Evolutionary conservation across 1,140 invertebrate genomes (phyloP).

Genomic region (Philopotamus ludificatus): DNA sequence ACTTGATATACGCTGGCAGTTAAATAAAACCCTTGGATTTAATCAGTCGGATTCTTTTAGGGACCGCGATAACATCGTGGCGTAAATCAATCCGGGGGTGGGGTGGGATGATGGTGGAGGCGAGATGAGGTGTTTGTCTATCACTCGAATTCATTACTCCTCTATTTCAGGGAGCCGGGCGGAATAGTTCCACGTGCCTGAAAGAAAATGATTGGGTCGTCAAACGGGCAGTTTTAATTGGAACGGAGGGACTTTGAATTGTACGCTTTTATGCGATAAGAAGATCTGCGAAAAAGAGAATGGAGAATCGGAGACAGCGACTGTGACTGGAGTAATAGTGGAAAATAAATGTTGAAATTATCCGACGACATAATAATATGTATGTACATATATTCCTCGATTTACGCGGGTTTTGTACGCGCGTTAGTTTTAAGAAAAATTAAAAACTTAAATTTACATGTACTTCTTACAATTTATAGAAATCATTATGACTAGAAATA

Average conservation of each 20-base stretch:
- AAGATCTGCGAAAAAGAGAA: neutral
- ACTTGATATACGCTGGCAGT: slow-evolving; percentile 20
- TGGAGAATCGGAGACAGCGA: neutral
- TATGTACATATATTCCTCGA: too few species aligned
- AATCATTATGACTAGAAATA: too few species aligned
- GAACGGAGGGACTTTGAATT: neutral
- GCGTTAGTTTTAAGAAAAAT: too few species aligned
- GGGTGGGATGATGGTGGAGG: neutral
- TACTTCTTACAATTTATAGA: too few species aligned
- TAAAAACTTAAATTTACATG: too few species aligned
- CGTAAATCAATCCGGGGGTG: slow-evolving; percentile 16
- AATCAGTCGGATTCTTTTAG: slow-evolving; percentile 23
- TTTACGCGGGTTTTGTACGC: too few species aligned
- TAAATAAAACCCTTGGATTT: slow-evolving; percentile 19
- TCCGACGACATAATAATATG: too few species aligned
- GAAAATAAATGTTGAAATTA: neutral
- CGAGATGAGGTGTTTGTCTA: slow-evolving; percentile 4
- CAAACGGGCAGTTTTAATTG: slow-evolving; percentile 4
- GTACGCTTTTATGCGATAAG: neutral
- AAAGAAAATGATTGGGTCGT: slow-evolving; percentile 25
- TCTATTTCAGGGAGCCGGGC: neutral
- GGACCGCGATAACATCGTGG: slow-evolving; percentile 5
- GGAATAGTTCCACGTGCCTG: neutral
- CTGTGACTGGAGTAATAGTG: neutral
- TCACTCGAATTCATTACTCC: slow-evolving; percentile 27